Conservation (phyloP, 2,797 vertebrate species). For the Phoebastria nigripes region DNA sequence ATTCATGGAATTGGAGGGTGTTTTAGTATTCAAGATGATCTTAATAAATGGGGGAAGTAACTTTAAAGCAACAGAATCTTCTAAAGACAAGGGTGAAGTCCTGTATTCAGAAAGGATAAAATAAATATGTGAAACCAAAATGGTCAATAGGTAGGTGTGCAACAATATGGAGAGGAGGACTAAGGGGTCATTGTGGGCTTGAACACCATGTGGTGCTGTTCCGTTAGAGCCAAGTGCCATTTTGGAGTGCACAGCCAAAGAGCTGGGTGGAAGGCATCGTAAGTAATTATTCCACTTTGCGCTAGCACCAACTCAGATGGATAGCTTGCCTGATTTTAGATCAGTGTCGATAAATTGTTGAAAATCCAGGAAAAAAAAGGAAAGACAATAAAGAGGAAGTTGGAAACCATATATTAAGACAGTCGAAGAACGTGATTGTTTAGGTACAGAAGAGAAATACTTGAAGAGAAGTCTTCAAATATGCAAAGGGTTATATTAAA, state of each 20-base stretch:
- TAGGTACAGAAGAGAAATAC: not conserved
- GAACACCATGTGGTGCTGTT: not conserved
- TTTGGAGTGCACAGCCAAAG: not conserved
- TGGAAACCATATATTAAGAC: not conserved
- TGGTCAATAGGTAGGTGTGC: not conserved
- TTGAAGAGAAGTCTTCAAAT: not conserved
- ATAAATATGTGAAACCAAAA: not conserved
- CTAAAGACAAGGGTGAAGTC: not conserved
- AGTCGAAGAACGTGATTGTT: not conserved
- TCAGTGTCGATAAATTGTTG: not conserved
- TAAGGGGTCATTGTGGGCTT: not conserved
- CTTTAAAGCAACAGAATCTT: not conserved
- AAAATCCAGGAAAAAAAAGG: not conserved
- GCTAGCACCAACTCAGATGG: not conserved
- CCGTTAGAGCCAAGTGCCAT: not conserved
- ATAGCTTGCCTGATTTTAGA: not conserved
- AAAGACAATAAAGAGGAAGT: not conserved
- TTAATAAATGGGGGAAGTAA: not conserved
- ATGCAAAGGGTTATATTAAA: not conserved
- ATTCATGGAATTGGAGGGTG: not conserved
- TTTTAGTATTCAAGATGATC: not conserved
- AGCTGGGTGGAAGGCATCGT: rapidly evolving
- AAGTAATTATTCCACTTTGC: not conserved
- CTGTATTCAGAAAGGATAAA: not conserved
- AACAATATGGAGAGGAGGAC: not conserved